Conservation (phyloP, 2,797 vertebrate genomes). For the Silurus lanzhouensis region DNA sequence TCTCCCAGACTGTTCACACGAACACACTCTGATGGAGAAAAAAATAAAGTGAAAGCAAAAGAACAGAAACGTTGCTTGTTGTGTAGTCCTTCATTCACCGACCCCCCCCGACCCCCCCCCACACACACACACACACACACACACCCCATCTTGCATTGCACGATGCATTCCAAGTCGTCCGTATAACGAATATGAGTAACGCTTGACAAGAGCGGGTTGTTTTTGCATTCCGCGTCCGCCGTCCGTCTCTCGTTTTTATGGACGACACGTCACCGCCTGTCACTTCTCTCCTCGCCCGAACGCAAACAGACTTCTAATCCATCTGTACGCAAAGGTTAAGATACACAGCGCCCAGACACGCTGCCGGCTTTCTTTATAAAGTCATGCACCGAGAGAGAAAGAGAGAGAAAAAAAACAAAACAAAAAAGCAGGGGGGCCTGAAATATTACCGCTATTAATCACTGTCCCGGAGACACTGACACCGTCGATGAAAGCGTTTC, state of each 20-base stretch:
- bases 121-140: too few relatives aligned
- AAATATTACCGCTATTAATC: slow-evolving; percentile 60
- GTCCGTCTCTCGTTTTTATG: slow-evolving; percentile 48
- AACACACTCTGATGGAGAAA: neutral
- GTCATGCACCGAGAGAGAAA: neutral
- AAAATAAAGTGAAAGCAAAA: neutral
- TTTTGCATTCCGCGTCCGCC: slow-evolving; percentile 23
- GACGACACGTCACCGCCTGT: slow-evolving; percentile 47
- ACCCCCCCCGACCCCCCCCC: too few relatives aligned
- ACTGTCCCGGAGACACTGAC: slow-evolving; percentile 49
- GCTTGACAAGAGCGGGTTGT: neutral
- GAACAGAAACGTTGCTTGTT: neutral
- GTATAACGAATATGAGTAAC: neutral
- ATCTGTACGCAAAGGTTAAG: slow-evolving; percentile 48
- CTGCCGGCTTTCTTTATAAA: slow-evolving; percentile 17
- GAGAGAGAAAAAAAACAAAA: neutral
- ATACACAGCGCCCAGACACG: slow-evolving; percentile 36
- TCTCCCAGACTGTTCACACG: neutral
- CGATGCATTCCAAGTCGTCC: neutral
- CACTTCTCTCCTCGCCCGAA: slow-evolving; percentile 46
- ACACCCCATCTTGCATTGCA: neutral
- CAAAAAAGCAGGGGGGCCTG: neutral
- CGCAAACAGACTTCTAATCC: slow-evolving; percentile 52
- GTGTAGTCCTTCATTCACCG: neutral
- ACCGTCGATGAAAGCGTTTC: slow-evolving; percentile 33